Conservation (phyloP, 2,797 vertebrate genomes). For the Urocyon cinereoargenteus region DNA sequence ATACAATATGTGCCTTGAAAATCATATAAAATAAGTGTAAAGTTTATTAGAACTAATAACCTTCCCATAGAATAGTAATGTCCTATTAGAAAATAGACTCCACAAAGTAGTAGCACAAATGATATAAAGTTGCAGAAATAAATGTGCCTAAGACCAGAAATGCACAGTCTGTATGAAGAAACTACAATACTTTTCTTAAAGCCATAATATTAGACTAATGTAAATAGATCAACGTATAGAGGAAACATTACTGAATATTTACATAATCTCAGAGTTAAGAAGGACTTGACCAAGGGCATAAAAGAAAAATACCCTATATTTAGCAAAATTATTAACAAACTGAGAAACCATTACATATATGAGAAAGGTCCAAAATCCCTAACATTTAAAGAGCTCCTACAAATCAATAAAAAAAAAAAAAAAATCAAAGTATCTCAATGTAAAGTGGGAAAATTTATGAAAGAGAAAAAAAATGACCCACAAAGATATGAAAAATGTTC, state of each 20-base stretch:
- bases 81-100: background rate
- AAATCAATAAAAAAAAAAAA: slow-evolving; percentile 15
- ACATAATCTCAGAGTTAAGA: slow-evolving; percentile 12
- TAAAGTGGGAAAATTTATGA: slow-evolving; percentile 11
- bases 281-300: background rate
- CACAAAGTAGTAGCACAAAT: background rate
- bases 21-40: background rate
- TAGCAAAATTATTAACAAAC: slow-evolving; percentile 37
- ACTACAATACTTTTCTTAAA: background rate
- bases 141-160: slow-evolving; percentile 39
- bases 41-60: slow-evolving; percentile 26
- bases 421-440: background rate
- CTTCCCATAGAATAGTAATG: background rate
- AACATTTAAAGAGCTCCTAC: background rate
- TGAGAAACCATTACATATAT: background rate
- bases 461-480: slow-evolving; percentile 13
- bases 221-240: background rate
- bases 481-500: background rate
- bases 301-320: slow-evolving; percentile 31
- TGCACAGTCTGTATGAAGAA: background rate
- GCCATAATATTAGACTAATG: background rate
- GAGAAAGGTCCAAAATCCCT: background rate
- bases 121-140: background rate
- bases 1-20: background rate
- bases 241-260: slow-evolving; percentile 27